These are phyloP conservation scores for Crenuchus spilurus DNA, from an alignment of 2,797 vertebrate species.

Conservation along the genomic window DNA sequence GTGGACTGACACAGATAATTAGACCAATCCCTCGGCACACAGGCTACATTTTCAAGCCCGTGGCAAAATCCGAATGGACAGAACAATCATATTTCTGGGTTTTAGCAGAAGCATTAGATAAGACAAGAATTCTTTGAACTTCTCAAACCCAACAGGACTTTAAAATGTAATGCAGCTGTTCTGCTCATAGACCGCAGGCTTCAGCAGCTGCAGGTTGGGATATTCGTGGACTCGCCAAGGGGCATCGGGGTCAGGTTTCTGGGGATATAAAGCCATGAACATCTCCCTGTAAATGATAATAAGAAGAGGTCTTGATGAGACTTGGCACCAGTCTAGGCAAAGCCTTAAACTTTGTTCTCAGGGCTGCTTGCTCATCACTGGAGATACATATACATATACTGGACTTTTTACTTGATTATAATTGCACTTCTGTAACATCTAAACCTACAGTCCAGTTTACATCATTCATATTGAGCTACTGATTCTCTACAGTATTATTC, in stretches of 20 bases:
- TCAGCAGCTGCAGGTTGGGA: neutral
- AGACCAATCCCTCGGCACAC: conserved; percentile 6
- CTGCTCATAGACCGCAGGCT: neutral
- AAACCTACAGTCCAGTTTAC: too few species aligned
- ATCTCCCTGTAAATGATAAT: conserved; percentile 20
- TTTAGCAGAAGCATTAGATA: conserved; percentile 11
- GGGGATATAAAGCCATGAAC: conserved; percentile 6
- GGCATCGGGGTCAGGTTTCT: conserved; percentile 21
- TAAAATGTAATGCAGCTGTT: conserved; percentile 9
- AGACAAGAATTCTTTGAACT: conserved; percentile 20
- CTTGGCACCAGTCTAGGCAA: conserved; percentile 7
- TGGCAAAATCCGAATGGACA: neutral
- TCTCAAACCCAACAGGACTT: neutral
- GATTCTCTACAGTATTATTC: too few species aligned
- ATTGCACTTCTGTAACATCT: too few species aligned
- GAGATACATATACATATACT: too few species aligned
- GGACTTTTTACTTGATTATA: too few species aligned
- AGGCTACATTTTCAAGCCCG: neutral
- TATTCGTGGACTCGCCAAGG: neutral
- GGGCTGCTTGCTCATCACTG: conserved; percentile 5
- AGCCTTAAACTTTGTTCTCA: conserved; percentile 24
- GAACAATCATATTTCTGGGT: neutral
- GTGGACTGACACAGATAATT: conserved; percentile 45
- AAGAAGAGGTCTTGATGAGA: conserved; percentile 38
- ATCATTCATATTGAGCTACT: too few species aligned